Conservation (phyloP, 2,113 vertebrate species). For the Pristiophorus japonicus region DNA sequence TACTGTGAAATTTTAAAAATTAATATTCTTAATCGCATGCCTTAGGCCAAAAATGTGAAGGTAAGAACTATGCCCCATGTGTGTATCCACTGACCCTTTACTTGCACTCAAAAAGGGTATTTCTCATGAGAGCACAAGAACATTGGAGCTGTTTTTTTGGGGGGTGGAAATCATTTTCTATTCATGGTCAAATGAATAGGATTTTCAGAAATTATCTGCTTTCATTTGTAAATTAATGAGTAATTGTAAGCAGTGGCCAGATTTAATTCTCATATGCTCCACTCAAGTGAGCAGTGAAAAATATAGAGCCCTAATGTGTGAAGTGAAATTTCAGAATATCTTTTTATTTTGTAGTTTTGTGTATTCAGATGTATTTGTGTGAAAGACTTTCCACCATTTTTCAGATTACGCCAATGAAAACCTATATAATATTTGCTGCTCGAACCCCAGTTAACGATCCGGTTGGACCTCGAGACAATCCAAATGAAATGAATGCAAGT, state of each 20-base stretch:
- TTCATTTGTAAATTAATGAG: neutral
- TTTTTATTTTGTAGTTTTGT: neutral
- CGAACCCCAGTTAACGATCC: conserved; percentile 22
- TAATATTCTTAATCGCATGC: neutral
- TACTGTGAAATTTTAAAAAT: neutral
- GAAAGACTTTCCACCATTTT: neutral
- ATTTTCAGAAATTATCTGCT: neutral
- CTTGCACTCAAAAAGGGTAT: neutral
- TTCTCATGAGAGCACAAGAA: neutral
- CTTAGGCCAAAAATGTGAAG: neutral
- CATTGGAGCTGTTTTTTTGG: neutral
- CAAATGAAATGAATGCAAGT: conserved; percentile 10
- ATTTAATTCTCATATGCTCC: neutral
- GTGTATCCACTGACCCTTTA: neutral
- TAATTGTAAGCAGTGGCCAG: neutral
- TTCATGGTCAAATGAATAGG: neutral
- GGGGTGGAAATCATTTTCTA: neutral
- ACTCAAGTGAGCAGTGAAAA: neutral
- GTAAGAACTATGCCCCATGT: neutral
- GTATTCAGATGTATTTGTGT: neutral
- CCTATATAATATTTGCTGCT: conserved; percentile 33
- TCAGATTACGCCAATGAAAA: conserved; percentile 5
- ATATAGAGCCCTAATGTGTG: neutral
- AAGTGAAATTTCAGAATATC: neutral
- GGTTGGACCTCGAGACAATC: neutral